Conservation (phyloP, 2,797 vertebrate species). For the Sebastes baramenuke region DNA sequence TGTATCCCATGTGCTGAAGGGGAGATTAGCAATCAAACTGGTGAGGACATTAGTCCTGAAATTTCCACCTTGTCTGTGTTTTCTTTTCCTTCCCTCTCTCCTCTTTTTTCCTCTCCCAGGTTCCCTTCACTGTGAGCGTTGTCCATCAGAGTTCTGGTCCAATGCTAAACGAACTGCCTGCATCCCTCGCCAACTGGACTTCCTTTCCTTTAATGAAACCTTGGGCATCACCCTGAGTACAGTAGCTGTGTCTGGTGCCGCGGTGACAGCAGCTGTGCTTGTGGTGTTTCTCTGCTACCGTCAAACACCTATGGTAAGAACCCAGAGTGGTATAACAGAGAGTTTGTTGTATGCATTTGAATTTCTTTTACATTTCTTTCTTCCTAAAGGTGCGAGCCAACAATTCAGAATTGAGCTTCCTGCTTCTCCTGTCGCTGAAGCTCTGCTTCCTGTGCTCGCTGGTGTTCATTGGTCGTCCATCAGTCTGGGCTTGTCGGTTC, state of each 20-base stretch:
- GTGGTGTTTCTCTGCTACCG: conserved; percentile 75
- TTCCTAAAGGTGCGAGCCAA: conserved; percentile 71
- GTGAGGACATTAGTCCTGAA: conserved; percentile 37
- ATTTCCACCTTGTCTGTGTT: not conserved
- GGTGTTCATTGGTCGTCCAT: conserved; percentile 73
- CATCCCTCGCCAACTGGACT: conserved; percentile 75
- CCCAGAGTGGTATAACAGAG: not conserved
- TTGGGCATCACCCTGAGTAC: conserved; percentile 76
- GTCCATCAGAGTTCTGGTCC: conserved; percentile 81
- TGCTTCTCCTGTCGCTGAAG: conserved; percentile 75
- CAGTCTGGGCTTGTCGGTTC: conserved; percentile 59
- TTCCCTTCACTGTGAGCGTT: conserved; percentile 71
- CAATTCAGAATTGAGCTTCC: conserved; percentile 80
- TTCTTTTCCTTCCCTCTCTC: not conserved
- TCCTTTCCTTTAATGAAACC: conserved; percentile 80
- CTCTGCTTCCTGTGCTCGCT: conserved; percentile 79
- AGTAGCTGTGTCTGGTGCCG: conserved; percentile 70
- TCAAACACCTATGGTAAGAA: conserved; percentile 79
- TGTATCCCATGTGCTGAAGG: conserved; percentile 77
- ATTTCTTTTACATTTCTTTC: not conserved
- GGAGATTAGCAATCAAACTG: conserved; percentile 76
- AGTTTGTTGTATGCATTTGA: not conserved
- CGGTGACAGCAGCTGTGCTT: conserved; percentile 72
- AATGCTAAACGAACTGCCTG: conserved; percentile 69
- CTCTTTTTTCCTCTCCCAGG: conserved; percentile 51